Conservation (phyloP, 2,888 invertebrate species). For the Synanthedon vespiformis region DNA sequence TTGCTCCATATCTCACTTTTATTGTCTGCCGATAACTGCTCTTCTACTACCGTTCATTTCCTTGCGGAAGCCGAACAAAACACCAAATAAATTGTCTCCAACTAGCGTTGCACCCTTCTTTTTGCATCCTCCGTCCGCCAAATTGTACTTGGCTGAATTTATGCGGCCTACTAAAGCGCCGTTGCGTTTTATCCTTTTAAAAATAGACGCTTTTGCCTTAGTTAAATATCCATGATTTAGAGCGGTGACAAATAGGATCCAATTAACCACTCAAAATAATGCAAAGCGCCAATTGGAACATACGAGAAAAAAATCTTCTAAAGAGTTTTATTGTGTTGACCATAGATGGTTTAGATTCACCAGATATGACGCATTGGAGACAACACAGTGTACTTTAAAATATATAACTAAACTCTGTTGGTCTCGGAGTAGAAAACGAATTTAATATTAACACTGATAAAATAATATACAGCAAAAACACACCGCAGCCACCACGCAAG, state of each 20-base stretch:
- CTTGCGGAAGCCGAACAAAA: constrained; percentile 5
- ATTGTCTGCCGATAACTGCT: constrained; percentile 9
- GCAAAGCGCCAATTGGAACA: not conserved
- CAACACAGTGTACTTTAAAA: no score
- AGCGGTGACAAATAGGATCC: constrained; percentile 2
- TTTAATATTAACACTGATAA: no score
- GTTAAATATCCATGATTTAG: constrained; percentile 4
- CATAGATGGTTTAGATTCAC: no score
- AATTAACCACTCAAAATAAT: not conserved
- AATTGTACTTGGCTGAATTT: constrained; percentile 2
- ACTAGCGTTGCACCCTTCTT: not conserved
- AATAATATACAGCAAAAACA: no score
- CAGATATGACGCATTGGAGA: no score
- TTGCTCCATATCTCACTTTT: constrained; percentile 20
- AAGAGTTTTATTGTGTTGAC: no score
- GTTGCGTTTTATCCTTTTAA: constrained; percentile 2
- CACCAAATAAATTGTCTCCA: constrained; percentile 7
- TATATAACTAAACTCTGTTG: no score
- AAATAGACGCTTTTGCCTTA: constrained; percentile 2
- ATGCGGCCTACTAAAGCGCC: constrained; percentile 2
- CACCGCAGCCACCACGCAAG: no score
- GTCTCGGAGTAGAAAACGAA: no score
- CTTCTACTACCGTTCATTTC: constrained; percentile 8
- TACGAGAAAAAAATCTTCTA: not conserved
- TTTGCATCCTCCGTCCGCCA: not conserved